Percentiles rank a stretch among this genome's conserved stretches.
Conservation (phyloP, 2,113 vertebrate genomes). For the Pyrgilauda ruficollis region DNA sequence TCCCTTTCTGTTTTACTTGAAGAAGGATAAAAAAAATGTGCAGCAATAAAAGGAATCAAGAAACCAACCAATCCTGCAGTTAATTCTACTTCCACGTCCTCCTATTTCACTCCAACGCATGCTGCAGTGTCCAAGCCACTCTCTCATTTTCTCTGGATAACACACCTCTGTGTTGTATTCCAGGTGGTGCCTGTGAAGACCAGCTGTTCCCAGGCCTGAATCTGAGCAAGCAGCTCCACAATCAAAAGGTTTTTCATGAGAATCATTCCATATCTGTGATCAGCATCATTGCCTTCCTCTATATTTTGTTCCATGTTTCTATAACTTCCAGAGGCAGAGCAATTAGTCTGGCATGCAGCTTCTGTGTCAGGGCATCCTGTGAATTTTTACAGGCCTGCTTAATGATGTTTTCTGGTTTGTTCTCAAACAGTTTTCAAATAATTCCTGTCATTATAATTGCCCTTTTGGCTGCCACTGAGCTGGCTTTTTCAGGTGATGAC, state of each 20-base stretch:
- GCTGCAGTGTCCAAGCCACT: background rate
- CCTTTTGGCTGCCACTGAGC: background rate
- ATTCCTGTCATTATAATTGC: background rate
- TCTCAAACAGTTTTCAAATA: background rate
- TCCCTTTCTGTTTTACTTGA: slow-evolving; percentile 5
- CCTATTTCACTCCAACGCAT: background rate
- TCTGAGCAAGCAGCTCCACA: background rate
- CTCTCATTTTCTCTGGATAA: background rate
- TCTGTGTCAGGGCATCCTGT: background rate
- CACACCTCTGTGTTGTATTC: background rate
- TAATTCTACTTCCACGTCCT: background rate
- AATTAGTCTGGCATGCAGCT: background rate
- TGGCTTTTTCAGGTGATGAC: background rate
- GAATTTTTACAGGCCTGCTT: background rate
- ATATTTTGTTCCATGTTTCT: background rate
- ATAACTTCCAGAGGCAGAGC: background rate
- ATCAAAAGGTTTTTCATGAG: background rate
- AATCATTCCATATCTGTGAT: background rate
- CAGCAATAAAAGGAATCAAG: background rate
- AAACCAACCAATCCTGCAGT: background rate
- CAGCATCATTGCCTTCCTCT: background rate
- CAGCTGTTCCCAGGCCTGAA: background rate
- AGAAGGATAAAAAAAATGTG: background rate
- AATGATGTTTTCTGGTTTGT: background rate
- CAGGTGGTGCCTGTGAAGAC: background rate